phyloP scores from a whole-genome alignment of 2,797 vertebrate species.

The Platyrinchus mystaceus region DNA sequence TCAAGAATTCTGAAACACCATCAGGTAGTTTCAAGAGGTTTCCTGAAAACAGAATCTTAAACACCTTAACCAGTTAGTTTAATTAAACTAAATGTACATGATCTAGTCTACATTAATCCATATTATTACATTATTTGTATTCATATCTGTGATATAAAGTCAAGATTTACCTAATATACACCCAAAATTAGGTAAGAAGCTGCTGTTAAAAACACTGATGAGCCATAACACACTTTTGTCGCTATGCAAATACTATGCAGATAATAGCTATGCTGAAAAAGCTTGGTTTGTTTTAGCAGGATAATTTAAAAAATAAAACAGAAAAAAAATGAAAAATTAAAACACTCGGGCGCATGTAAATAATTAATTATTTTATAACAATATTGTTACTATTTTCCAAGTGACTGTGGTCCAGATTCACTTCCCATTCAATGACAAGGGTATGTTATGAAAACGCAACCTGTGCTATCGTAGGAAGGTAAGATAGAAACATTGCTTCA shows the following conservation, averaged over 20 bases:
- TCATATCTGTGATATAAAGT: neutral
- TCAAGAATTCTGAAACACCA: neutral
- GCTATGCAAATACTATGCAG: neutral
- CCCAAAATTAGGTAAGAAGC: neutral
- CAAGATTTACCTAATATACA: neutral
- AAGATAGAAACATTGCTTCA: neutral
- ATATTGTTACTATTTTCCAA: neutral
- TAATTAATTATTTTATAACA: neutral
- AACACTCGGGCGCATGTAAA: neutral
- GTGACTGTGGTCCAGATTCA: neutral
- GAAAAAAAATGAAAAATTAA: neutral
- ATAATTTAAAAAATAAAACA: neutral
- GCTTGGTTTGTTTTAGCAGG: neutral
- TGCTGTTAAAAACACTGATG: neutral
- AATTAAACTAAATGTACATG: neutral
- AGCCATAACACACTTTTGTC: neutral
- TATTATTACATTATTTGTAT: neutral
- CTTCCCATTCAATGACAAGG: neutral
- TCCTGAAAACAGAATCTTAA: neutral
- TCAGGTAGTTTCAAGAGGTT: neutral
- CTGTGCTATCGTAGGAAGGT: neutral
- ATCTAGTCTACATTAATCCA: neutral
- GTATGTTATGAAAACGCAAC: neutral
- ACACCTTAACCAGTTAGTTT: neutral
- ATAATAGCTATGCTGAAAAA: neutral